Base-by-base conservation (phyloP, 2,797 vertebrate genomes). In the Galago senegalensis region DNA sequence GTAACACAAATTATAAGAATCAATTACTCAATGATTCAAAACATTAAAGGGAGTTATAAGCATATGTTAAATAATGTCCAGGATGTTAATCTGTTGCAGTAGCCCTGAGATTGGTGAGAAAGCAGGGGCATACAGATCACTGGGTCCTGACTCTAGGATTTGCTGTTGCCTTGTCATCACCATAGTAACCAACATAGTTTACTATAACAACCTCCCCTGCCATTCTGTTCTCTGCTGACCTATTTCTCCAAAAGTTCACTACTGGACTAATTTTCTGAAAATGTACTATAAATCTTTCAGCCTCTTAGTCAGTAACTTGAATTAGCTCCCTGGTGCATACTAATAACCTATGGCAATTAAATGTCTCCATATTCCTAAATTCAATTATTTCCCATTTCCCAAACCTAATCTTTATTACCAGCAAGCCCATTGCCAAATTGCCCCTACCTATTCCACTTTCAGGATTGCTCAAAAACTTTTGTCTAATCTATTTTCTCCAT, bases 201-300 rank as follows among this genome's bases (percentile, higher is more conserved):
- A 86, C 82, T 75, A 53, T 81, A 70, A 80, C 46, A 76, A 58
- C 29, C 88, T 76, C 18, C 23, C 16, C 14, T 92, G 29, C 60
- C 37, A 67, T 69, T 25, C 14, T 95, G 10, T 82, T 96, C 53
- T 75, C 9, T 37, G 18, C 58, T 94, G 37, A 84, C 34, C 49
- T 70, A 34, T 85, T 93, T 95, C 77, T 90, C 29, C 27, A 82
- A 34, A 25, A 81, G 34, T 86, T 91, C 12, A 43, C 58, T 73
- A 89, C 12, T 17, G 84, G 20, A 84, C 20, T 88, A 70, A 75
- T 84, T 95, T 86, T 92, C n/a, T 73, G 65, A 89, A 94, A 95
- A 84, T 31, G 49, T 93, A 53, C 18, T 69, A 34, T 65, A 86
- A 76, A 46, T 76, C 16, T 86, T 86, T 95, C 34, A 46, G 0